Percentiles rank a stretch among this genome's conserved stretches.
phyloP scores from a whole-genome alignment of 2,797 vertebrate species.

The Knipowitschia caucasica region DNA sequence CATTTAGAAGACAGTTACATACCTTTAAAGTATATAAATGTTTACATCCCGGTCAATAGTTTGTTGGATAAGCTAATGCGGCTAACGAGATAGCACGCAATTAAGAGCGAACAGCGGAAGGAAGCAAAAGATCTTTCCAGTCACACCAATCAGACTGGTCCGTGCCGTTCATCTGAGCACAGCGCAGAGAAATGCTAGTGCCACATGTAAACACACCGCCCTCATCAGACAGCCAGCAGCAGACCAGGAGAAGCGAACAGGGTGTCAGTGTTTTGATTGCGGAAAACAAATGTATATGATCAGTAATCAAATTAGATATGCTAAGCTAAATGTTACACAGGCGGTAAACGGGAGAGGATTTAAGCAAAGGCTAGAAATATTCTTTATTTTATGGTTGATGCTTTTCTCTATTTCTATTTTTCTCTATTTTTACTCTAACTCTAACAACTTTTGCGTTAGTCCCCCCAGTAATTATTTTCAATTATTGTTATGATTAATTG shows the following conservation, averaged over 20 bases:
- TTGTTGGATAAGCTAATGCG: slow-evolving; percentile 3
- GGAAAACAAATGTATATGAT: too few species aligned
- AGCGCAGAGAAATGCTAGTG: too few species aligned
- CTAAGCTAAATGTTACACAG: too few species aligned
- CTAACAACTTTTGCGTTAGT: too few species aligned
- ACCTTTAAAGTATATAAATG: background rate
- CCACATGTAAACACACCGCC: slow-evolving; percentile 1
- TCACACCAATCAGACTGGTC: slow-evolving; percentile 7
- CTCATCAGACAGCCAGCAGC: background rate
- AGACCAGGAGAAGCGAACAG: background rate
- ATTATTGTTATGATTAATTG: too few species aligned
- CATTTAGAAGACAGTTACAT: background rate
- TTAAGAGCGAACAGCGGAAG: slow-evolving; percentile 8
- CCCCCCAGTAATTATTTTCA: too few species aligned
- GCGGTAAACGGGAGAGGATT: too few species aligned
- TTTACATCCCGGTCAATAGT: background rate
- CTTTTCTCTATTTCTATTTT: too few species aligned
- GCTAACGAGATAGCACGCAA: slow-evolving; percentile 9
- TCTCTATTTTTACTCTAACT: too few species aligned
- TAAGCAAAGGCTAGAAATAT: too few species aligned
- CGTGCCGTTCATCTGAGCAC: background rate
- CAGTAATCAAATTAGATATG: too few species aligned
- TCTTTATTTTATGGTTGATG: too few species aligned
- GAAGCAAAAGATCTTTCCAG: background rate
- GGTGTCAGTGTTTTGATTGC: background rate